Percentiles rank a stretch among this genome's conserved stretches.
Evolutionary conservation across 1,140 invertebrate genomes (phyloP).

Genomic region (Goniozus legneri): DNA sequence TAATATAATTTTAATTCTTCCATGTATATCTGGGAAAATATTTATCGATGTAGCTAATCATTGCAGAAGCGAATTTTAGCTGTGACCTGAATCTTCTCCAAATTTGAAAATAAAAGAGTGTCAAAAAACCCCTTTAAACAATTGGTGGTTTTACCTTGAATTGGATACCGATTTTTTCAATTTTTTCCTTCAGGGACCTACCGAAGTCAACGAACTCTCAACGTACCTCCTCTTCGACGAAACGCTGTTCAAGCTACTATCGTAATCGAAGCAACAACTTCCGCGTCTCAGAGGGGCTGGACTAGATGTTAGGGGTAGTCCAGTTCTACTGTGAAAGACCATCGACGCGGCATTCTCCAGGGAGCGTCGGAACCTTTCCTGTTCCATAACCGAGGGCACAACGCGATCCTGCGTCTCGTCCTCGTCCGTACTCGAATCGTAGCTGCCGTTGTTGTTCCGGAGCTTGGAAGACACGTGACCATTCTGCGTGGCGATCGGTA

Average conservation of each 20-base stretch:
- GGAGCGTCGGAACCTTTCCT: slow-evolving; percentile 70
- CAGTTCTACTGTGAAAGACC: slow-evolving; percentile 80
- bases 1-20: too few relatives aligned
- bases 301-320: slow-evolving; percentile 81
- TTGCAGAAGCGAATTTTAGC: too few relatives aligned
- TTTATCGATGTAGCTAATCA: too few relatives aligned
- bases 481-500: slow-evolving; percentile 9
- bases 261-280: slow-evolving; percentile 79
- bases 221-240: slow-evolving; percentile 80
- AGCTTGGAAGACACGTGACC: slow-evolving; percentile 21
- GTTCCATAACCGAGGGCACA: slow-evolving; percentile 67
- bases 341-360: slow-evolving; percentile 77
- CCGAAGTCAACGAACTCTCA: too few relatives aligned
- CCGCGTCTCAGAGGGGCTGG: slow-evolving; percentile 77
- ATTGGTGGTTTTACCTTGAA: too few relatives aligned
- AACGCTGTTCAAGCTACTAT: slow-evolving; percentile 75
- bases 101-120: too few relatives aligned
- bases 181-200: too few relatives aligned
- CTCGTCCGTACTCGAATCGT: slow-evolving; percentile 2
- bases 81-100: too few relatives aligned
- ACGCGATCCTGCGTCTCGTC: slow-evolving; percentile 39
- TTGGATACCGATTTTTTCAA: too few relatives aligned
- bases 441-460: slow-evolving; percentile 8
- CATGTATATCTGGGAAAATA: too few relatives aligned
- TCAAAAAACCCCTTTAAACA: too few relatives aligned